Conservation (phyloP, 2,888 invertebrate genomes). For the Automeris io region DNA sequence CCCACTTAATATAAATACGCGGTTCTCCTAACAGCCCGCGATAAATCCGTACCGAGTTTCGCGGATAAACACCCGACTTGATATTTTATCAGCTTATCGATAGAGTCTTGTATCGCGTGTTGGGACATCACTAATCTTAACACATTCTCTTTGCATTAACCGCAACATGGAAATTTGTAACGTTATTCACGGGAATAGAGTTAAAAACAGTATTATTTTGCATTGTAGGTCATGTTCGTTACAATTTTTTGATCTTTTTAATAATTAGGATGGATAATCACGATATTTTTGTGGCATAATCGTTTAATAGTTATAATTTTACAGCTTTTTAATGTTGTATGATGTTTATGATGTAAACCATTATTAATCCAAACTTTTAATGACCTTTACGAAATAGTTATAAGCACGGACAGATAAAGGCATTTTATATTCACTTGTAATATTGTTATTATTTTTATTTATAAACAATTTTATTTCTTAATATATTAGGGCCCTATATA, state of each 20-base stretch:
- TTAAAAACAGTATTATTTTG: slow-evolving; percentile 22
- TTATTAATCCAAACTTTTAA: too few species aligned
- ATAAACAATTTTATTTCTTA: too few species aligned
- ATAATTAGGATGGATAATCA: neutral
- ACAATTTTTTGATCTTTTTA: neutral
- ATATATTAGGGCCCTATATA: too few species aligned
- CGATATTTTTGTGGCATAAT: too few species aligned
- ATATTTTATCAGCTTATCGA: slow-evolving; percentile 52
- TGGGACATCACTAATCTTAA: slow-evolving; percentile 26
- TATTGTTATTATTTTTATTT: too few species aligned
- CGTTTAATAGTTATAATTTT: too few species aligned
- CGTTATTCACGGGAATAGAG: slow-evolving; percentile 24
- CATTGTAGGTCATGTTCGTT: slow-evolving; percentile 34
- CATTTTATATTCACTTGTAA: too few species aligned
- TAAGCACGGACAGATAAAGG: too few species aligned
- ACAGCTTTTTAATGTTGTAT: too few species aligned
- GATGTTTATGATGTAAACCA: too few species aligned
- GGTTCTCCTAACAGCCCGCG: slow-evolving; percentile 61
- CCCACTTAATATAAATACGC: slow-evolving; percentile 75
- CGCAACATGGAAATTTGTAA: slow-evolving; percentile 19
- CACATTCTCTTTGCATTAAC: slow-evolving; percentile 20
- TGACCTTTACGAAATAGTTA: too few species aligned
- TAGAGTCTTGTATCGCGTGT: slow-evolving; percentile 52
- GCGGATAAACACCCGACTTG: slow-evolving; percentile 44
- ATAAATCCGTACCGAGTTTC: slow-evolving; percentile 58